Base-by-base conservation (phyloP, 2,797 vertebrate species). In the Arctocebus calabarensis region DNA sequence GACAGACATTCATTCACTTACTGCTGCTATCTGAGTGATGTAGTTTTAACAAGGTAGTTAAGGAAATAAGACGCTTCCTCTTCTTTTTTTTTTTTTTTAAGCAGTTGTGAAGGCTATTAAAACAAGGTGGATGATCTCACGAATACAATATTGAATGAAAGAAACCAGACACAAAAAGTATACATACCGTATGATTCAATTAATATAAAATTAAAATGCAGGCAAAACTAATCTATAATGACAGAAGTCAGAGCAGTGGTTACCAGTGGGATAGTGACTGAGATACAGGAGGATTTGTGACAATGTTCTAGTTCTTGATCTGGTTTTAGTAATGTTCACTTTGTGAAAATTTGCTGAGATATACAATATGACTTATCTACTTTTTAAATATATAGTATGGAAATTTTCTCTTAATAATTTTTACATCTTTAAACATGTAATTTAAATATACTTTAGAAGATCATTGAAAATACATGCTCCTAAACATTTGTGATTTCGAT, bases 61-160 rank as follows among this genome's bases (percentile, higher is more conserved):
- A 95, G 91, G 95, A 97, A 97, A 96, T 87, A 25, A 91, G 87
- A 22, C 61, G 78, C 86, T 95, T 95, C 86, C 95, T 95, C 59
- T 27, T 95, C 59, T 27, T 88, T 87, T 90, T 95, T 91, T 92
- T 89, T 89, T 94, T 89, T 79, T 43, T 13, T 55, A 90, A 93
- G 84, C 96, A 97, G 96, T 95, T 97, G 97, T 82, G 86, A 97
- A 97, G 92, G 89, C 96, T 95, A 97, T 97, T 97, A 97, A 97
- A 94, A 94, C 73, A 92, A 95, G 59, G 86, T 91, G 17, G 84
- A 95, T 96, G 94, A 96, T 89, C 96, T 97, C 97, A 96, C 93
- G 93, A 95, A 97, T 64, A 88, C 9, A 93, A 94, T 43, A 20
- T 1, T 74, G 84, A 94, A 93, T 62, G 45, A 97, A 97, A 91